Base-by-base conservation (phyloP, 2,888 invertebrate species). In the Melangyna quadrimaculata region DNA sequence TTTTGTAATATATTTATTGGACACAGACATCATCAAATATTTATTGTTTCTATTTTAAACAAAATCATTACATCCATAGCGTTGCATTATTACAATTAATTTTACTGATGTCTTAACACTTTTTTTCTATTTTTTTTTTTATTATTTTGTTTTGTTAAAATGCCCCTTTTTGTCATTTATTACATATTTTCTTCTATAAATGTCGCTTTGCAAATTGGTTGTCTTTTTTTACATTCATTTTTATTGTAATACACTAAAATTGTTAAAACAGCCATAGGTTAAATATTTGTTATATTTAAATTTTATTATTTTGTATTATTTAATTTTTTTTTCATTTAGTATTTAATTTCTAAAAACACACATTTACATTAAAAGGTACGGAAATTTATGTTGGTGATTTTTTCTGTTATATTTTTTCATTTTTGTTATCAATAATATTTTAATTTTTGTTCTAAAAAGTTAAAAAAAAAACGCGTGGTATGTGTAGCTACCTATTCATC, bases 261-360 rank as follows among this genome's bases (percentile, higher is more conserved):
- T 82, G 61, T 81, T 87, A 74, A 87, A 87, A 87, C 87, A 87
- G 87, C 87, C 87, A 87, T 87, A 87, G 81, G 74, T 87, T 87
- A 87, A 82, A 78, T 87, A 81, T 73, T 51, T 78, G 57, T 75
- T 72, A 45, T 72, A 40, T 65, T 69, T 69, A 67, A 63, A 37
- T 77, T 70, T 71, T 57, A 19, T 57, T 17, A 45, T 53, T 3
- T 78, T 37, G 61, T 77, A 22, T 57, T 67, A 65, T 57, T 80
- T 22, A n/a, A 48, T 35, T 9, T 27, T 27, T 43, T 63, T 17
- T 24, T 27, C 29, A 63, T 40, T 70, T 53, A 55, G 75, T 78
- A 40, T 78, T 67, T 78, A 57, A 74, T 74, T 48, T 78, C 74
- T 78, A 82, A 80, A 86, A 81, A 87, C 87, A 87, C 81, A 87